Conservation (phyloP, 1,140 invertebrate genomes). For the Gonatopus flavifemur region DNA sequence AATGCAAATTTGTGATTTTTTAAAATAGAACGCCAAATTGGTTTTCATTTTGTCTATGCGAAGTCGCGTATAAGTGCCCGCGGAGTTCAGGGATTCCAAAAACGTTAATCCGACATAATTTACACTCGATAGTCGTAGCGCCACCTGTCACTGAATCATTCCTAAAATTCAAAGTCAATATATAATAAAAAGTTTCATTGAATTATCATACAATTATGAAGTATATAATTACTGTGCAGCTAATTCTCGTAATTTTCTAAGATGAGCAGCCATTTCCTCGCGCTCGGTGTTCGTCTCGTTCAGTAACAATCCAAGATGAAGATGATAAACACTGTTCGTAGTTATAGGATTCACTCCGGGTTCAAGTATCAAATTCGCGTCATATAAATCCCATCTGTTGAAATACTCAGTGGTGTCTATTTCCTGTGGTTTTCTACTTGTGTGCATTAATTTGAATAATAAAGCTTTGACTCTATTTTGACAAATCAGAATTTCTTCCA, state of each 20-base stretch:
- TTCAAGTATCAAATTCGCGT: constrained; percentile 29
- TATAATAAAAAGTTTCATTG: too few species aligned
- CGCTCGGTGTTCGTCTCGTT: constrained; percentile 16
- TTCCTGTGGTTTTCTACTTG: constrained; percentile 15
- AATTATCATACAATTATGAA: too few species aligned
- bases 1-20: too few species aligned
- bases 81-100: constrained; percentile 48
- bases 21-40: neutral
- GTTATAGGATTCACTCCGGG: constrained; percentile 40
- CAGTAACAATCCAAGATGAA: constrained; percentile 60
- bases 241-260: constrained; percentile 29
- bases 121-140: constrained; percentile 49
- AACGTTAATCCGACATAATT: constrained; percentile 53
- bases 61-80: constrained; percentile 51
- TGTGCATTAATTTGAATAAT: constrained; percentile 34
- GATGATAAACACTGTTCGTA: constrained; percentile 60
- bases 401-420: constrained; percentile 20
- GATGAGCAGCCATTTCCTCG: constrained; percentile 34
- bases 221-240: constrained; percentile 33
- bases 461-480: constrained; percentile 37
- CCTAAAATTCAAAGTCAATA: too few species aligned
- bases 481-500: constrained; percentile 27
- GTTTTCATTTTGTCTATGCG: constrained; percentile 39
- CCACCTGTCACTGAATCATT: too few species aligned
- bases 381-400: constrained; percentile 40